Conservation (phyloP, 1,140 invertebrate genomes). For the Trissolcus basalis region DNA sequence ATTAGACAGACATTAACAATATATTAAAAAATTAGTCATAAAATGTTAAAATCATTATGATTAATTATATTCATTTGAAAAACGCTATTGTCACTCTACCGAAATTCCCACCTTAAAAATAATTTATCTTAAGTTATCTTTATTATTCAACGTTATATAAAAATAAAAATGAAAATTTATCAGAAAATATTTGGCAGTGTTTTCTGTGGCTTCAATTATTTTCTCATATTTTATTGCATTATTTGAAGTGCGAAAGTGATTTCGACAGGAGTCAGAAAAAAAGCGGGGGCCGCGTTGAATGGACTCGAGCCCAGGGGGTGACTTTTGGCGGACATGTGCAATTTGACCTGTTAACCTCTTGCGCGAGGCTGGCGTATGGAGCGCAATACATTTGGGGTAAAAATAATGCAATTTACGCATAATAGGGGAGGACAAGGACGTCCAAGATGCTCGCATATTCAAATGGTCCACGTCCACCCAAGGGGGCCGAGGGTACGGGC, state of each 20-base stretch:
- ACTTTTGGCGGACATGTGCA: constrained; percentile 73
- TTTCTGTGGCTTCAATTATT: constrained; percentile 21
- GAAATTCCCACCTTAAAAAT: too few relatives aligned
- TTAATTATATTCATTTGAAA: too few relatives aligned
- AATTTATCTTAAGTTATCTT: too few relatives aligned
- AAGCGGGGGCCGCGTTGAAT: constrained; percentile 45
- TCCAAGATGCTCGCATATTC: constrained; percentile 67
- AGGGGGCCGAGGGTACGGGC: constrained; percentile 48
- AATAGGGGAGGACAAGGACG: constrained; percentile 66
- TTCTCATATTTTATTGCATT: constrained; percentile 26
- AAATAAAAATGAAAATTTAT: too few relatives aligned
- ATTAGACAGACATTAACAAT: too few relatives aligned
- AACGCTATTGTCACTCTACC: too few relatives aligned
- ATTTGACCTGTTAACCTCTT: constrained; percentile 75
- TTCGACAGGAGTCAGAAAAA: constrained; percentile 35
- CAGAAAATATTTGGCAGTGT: too few relatives aligned
- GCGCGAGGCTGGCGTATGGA: constrained; percentile 51
- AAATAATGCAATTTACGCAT: constrained; percentile 77
- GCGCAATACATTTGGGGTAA: constrained; percentile 75
- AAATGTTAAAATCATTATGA: too few relatives aligned
- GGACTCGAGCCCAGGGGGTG: constrained; percentile 58
- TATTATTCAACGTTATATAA: too few relatives aligned
- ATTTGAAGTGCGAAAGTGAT: constrained; percentile 59
- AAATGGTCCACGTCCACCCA: constrained; percentile 64
- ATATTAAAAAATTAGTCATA: too few relatives aligned